Evolutionary conservation across 2,888 invertebrate genomes (phyloP).

Genomic region (Helobdella robusta): DNA sequence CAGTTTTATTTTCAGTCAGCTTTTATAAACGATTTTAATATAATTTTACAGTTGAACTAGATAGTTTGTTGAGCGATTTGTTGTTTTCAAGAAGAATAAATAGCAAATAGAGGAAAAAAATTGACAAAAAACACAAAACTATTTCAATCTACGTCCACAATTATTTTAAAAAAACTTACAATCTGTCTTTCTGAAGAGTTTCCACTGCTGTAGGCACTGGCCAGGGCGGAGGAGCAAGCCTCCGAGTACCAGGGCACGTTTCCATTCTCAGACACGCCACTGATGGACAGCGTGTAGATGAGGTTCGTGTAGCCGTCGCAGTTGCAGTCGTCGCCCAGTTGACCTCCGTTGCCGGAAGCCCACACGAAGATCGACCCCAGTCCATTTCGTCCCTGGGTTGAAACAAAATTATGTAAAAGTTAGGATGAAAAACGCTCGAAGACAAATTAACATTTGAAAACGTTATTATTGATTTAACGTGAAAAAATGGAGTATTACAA

Average conservation of each 20-base stretch:
- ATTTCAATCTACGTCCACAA: not conserved
- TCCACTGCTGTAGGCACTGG: conserved; percentile 94
- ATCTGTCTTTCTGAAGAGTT: conserved; percentile 62
- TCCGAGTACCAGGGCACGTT: conserved; percentile 86
- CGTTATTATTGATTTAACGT: too few relatives aligned
- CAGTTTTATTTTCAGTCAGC: too few relatives aligned
- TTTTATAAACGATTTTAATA: too few relatives aligned
- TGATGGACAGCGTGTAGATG: conserved; percentile 94
- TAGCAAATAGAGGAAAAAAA: not conserved
- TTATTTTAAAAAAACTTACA: conserved; percentile 41
- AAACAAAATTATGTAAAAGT: too few relatives aligned
- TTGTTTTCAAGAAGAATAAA: not conserved
- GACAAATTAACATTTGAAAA: too few relatives aligned
- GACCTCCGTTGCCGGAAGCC: conserved; percentile 96
- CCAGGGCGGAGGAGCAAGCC: conserved; percentile 91
- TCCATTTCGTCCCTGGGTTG: conserved; percentile 71
- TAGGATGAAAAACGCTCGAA: too few relatives aligned
- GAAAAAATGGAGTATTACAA: too few relatives aligned
- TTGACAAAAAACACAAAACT: not conserved
- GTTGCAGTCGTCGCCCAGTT: conserved; percentile 80
- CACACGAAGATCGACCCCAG: conserved; percentile 96
- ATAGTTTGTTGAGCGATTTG: too few relatives aligned
- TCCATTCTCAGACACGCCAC: conserved; percentile 60
- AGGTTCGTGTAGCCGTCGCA: conserved; percentile 99
- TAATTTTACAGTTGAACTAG: too few relatives aligned